These are phyloP conservation scores for Nasua narica DNA, from an alignment of 2,797 vertebrate species.

Conservation along the genomic window DNA sequence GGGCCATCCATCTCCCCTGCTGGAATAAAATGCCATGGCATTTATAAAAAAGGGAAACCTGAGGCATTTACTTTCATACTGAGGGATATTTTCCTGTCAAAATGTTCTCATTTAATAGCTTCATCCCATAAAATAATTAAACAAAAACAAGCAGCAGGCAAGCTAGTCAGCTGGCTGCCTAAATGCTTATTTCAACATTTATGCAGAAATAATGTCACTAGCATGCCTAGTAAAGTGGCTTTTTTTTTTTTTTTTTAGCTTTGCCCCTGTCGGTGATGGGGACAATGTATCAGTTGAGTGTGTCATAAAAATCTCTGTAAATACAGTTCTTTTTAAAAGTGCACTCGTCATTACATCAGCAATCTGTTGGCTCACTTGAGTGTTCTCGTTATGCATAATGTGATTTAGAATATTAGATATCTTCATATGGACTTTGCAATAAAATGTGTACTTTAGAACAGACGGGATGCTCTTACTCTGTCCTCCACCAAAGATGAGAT, in stretches of 20 bases:
- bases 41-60: conserved; percentile 7
- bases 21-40: background rate
- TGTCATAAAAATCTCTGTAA: background rate
- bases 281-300: background rate
- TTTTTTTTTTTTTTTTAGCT: background rate
- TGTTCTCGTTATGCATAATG: background rate
- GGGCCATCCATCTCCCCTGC: background rate
- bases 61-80: background rate
- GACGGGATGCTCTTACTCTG: background rate
- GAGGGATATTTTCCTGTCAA: conserved; percentile 11
- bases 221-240: background rate
- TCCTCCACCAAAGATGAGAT: background rate
- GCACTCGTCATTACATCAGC: background rate
- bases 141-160: conserved; percentile 4
- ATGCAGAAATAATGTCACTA: background rate
- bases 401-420: background rate
- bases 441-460: background rate
- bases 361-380: background rate
- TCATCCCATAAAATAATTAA: background rate
- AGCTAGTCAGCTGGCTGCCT: background rate
- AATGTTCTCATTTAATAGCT: conserved; percentile 34
- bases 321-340: background rate
- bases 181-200: background rate
- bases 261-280: background rate
- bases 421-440: background rate